phyloP scores from a whole-genome alignment of 2,113 vertebrate species.

The Periophthalmodon schlosseri region DNA sequence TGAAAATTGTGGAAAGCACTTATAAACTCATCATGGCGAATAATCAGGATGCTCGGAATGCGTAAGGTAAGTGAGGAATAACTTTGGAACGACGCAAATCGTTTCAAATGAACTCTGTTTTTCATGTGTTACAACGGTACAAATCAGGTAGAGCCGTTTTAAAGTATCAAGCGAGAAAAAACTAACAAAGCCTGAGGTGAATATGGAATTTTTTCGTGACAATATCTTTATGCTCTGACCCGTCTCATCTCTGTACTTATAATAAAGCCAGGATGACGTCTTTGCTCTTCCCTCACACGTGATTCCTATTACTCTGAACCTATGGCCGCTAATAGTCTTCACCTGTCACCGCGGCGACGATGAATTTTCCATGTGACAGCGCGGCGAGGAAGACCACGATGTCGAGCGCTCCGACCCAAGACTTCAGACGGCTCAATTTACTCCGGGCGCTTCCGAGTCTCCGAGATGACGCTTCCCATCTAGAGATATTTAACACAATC shows the following conservation, averaged over 20 bases:
- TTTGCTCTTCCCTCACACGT: background rate
- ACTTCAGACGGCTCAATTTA: slow-evolving; percentile 70
- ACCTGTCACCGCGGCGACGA: slow-evolving; percentile 49
- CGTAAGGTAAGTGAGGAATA: too few species aligned
- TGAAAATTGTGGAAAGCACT: too few species aligned
- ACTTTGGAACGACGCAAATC: too few species aligned
- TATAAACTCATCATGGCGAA: too few species aligned
- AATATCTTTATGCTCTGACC: background rate
- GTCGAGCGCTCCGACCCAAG: slow-evolving; percentile 65
- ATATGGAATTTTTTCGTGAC: background rate
- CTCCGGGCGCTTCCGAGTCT: slow-evolving; percentile 49
- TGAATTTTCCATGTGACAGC: slow-evolving; percentile 56
- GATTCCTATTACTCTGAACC: slow-evolving; percentile 5
- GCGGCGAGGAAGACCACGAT: slow-evolving; percentile 34
- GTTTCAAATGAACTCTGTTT: too few species aligned
- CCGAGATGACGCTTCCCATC: slow-evolving; percentile 57
- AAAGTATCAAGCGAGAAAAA: background rate
- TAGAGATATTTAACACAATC: slow-evolving; percentile 62
- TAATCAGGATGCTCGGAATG: too few species aligned
- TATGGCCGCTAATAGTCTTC: slow-evolving; percentile 46
- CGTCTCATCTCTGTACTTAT: background rate
- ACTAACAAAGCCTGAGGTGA: background rate
- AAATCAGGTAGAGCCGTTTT: too few species aligned
- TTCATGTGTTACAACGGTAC: too few species aligned
- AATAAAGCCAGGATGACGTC: background rate